Evolutionary conservation across 2,888 invertebrate genomes (phyloP), one percentile per base, ranked within the genome.

Genomic region (Epinotia brunnichana): DNA sequence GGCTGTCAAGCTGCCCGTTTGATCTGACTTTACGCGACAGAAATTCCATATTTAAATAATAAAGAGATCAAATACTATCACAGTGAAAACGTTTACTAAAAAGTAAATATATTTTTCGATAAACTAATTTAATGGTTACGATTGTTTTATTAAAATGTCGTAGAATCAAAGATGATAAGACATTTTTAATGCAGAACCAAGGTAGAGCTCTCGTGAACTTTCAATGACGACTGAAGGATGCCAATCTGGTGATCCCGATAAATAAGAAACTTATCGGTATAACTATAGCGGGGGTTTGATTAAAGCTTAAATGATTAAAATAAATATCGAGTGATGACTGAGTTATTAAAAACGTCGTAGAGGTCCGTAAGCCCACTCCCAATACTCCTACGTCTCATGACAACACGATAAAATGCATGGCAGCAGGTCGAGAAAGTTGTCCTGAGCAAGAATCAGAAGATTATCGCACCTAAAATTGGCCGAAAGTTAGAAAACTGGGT

Each of bases 201-300:
- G 79, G 76, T 77, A 78, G 81, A 87, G 87, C 85, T 85, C 82
- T 75, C 70, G 72, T 79, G 84, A 86, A 83, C 83, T 87, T 85
- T 83, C 82, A 85, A 87, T 84, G 86, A 87, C 86, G 85, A 92
- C 91, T 92, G 85, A 85, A 88, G 85, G 85, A 83, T 85, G 81
- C 44, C 74, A 73, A 76, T 79, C 80, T 80, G 77, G 73, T 62
- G 79, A 81, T 81, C 81, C 79, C 78, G 77, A 78, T 86, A 80
- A 80, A 77, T 80, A 80, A 63, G 70, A 75, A 61, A 74, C 79
- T 81, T 85, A 84, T 85, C 81, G 77, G 77, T 77, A 74, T 76
- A 74, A 69, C 56, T 75, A 80, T 78, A 76, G 74, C 77, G 71
- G 51, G 57, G 66, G 57, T 41, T 29, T 35, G 35, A 24, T 35